phyloP scores from a whole-genome alignment of 2,113 vertebrate genomes.

The Zosterops borbonicus region DNA sequence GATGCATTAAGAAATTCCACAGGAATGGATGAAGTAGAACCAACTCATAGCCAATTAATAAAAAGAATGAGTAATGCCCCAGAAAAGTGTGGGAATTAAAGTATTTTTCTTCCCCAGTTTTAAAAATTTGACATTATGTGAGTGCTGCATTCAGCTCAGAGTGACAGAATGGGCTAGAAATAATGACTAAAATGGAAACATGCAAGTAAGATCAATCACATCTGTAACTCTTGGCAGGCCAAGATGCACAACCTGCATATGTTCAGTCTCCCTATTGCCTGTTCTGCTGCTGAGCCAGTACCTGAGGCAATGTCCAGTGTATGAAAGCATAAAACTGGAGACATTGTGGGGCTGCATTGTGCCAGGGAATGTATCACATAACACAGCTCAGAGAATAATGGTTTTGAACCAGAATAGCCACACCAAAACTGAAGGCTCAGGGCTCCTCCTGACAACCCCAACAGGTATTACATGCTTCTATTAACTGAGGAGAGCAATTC shows the following conservation, averaged over 20 bases:
- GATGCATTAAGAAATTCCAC: neutral
- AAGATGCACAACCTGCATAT: neutral
- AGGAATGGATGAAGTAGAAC: neutral
- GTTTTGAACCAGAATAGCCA: neutral
- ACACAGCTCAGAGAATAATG: neutral
- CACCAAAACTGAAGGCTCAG: neutral
- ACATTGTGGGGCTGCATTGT: neutral
- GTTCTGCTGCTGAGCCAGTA: constrained; percentile 1
- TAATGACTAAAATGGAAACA: neutral
- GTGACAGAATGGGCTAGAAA: neutral
- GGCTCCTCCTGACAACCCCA: neutral
- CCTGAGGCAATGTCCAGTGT: neutral
- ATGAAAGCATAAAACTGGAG: constrained; percentile 1
- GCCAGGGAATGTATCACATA: neutral
- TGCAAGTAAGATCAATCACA: constrained; percentile 7
- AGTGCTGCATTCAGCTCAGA: neutral
- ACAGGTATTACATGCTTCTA: neutral
- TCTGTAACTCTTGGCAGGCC: constrained; percentile 3
- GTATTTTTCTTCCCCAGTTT: neutral
- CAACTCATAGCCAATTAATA: neutral
- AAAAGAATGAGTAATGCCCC: neutral
- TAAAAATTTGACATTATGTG: neutral
- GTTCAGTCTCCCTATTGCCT: neutral
- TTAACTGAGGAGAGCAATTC: neutral
- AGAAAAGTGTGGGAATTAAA: neutral